Conservation (phyloP, 2,797 vertebrate genomes). For the Parambassis ranga region DNA sequence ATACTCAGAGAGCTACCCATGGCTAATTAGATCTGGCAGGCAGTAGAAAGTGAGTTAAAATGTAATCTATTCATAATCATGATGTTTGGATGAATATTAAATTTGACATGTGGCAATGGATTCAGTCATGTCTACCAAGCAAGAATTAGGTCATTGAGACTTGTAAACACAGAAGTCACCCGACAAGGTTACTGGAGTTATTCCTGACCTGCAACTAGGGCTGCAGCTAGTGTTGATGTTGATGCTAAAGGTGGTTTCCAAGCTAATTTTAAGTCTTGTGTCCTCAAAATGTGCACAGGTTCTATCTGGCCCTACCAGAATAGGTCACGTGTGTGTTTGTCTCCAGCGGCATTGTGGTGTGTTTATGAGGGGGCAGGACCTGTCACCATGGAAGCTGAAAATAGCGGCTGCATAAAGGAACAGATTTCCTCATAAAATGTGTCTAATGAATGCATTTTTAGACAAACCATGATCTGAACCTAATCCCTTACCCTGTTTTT, state of each 20-base stretch:
- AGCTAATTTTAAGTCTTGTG: too few species aligned
- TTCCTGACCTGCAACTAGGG: neutral
- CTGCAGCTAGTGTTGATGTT: neutral
- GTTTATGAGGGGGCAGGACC: too few species aligned
- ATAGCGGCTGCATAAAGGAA: too few species aligned
- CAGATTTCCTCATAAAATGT: too few species aligned
- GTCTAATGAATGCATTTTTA: too few species aligned
- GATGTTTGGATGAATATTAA: conserved; percentile 49
- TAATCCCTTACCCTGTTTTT: too few species aligned
- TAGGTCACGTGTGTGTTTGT: too few species aligned
- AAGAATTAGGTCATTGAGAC: neutral
- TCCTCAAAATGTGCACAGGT: too few species aligned
- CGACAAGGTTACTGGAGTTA: neutral
- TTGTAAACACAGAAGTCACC: neutral
- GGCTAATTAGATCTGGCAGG: conserved; percentile 65
- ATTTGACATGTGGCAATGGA: conserved; percentile 33
- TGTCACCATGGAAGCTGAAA: too few species aligned
- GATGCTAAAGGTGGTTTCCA: neutral
- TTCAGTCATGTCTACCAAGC: neutral
- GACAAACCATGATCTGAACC: too few species aligned
- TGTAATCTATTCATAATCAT: conserved; percentile 58
- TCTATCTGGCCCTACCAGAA: too few species aligned
- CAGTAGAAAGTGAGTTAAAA: conserved; percentile 57
- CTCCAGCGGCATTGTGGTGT: too few species aligned
- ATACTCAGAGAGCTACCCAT: neutral